Conservation (phyloP, 2,888 invertebrate genomes). For the Agonopterix arenella region DNA sequence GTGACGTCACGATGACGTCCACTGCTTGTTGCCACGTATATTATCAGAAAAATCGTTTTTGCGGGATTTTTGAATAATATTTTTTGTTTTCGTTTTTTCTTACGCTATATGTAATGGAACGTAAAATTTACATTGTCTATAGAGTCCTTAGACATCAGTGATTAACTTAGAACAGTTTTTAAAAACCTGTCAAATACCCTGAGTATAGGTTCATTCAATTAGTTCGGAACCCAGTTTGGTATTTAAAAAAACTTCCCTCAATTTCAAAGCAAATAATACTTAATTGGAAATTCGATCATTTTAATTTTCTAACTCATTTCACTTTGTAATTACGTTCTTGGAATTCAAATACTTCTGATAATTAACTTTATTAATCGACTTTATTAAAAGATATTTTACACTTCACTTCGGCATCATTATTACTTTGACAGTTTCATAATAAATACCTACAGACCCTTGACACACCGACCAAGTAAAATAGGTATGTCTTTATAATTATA, state of each 20-base stretch:
- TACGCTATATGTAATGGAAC: no score
- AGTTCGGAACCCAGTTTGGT: background rate
- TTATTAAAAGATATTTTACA: slow-evolving; percentile 6
- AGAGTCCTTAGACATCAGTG: no score
- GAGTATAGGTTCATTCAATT: background rate
- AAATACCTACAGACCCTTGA: no score
- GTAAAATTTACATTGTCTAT: no score
- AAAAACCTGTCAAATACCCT: no score
- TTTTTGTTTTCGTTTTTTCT: no score
- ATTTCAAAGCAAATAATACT: slow-evolving; percentile 1
- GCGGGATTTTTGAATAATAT: no score
- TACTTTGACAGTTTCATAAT: background rate
- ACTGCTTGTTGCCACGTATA: no score
- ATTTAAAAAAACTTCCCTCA: background rate
- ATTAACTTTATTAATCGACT: slow-evolving; percentile 9
- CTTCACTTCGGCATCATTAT: background rate
- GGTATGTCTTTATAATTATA: no score
- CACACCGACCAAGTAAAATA: no score
- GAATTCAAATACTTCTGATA: slow-evolving; percentile 1
- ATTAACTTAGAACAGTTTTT: background rate
- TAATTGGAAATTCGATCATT: slow-evolving; percentile 9
- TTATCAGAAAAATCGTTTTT: no score
- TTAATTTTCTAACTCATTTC: slow-evolving; percentile 17
- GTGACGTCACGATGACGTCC: no score
- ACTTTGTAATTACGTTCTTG: slow-evolving; percentile 13